A percentile compares a stretch with the other conserved stretches of the same genome.
Evolutionary conservation across 2,797 vertebrate species (phyloP).

Genomic region (Rachycentron canadum): DNA sequence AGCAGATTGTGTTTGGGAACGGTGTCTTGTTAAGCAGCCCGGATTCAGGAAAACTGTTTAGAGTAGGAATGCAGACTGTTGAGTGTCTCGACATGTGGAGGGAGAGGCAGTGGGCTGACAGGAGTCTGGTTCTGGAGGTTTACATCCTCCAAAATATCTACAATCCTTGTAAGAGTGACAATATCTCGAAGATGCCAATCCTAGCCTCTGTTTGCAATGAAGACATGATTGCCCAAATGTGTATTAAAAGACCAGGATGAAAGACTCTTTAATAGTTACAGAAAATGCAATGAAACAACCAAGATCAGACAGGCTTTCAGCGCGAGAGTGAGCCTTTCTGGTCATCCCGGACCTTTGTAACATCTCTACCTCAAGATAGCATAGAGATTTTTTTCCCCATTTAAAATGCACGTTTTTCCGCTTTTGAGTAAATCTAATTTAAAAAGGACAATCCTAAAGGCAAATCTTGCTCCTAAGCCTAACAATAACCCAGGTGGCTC

Average conservation of each 20-base stretch:
- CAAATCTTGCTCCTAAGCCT: background rate
- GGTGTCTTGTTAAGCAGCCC: constrained; percentile 41
- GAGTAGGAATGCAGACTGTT: constrained; percentile 71
- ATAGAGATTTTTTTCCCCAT: background rate
- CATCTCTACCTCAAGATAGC: background rate
- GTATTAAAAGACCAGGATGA: background rate
- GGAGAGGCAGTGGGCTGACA: constrained; percentile 36
- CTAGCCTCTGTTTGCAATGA: background rate
- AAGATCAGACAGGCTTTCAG: background rate
- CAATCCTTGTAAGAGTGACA: background rate
- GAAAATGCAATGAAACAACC: too few species aligned
- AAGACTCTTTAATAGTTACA: background rate
- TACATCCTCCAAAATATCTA: constrained; percentile 15
- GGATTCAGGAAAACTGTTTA: constrained; percentile 53
- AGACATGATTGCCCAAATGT: background rate
- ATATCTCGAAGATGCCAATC: too few species aligned
- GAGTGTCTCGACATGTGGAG: constrained; percentile 69
- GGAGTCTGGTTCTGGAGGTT: constrained; percentile 36
- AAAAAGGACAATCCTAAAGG: background rate
- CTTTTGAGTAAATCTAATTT: background rate
- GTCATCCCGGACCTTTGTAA: background rate
- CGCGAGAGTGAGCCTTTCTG: background rate
- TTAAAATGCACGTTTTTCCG: background rate
- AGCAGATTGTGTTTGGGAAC: constrained; percentile 23
- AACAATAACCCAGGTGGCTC: constrained; percentile 24